Percentiles rank a stretch among this genome's conserved stretches.
Evolutionary conservation across 2,888 invertebrate species (phyloP).

Genomic region (Glyphotaelius pellucidus): DNA sequence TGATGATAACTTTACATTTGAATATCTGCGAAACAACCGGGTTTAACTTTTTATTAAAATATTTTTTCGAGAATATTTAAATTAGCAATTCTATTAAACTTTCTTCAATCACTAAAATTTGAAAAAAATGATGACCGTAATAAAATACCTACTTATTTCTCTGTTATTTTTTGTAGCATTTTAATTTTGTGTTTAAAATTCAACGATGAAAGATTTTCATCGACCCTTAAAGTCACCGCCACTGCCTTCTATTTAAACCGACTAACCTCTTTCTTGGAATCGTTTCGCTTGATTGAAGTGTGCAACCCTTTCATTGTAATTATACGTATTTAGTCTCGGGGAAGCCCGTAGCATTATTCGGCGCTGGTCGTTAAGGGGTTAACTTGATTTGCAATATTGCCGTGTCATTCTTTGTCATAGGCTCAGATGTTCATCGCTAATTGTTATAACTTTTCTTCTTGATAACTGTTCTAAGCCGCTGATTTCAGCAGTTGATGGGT

Average conservation of each 20-base stretch:
- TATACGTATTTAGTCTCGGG: slow-evolving; percentile 44
- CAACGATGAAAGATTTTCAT: neutral
- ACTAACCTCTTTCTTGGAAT: slow-evolving; percentile 13
- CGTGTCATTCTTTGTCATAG: slow-evolving; percentile 36
- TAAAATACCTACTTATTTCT: too few relatives aligned
- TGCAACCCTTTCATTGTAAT: slow-evolving; percentile 51
- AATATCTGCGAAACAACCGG: too few relatives aligned
- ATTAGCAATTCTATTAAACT: too few relatives aligned
- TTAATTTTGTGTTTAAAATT: neutral
- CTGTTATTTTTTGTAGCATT: neutral
- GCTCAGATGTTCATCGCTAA: slow-evolving; percentile 43
- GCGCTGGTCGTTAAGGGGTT: slow-evolving; percentile 44
- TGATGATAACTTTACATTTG: too few relatives aligned
- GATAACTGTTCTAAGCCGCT: slow-evolving; percentile 10
- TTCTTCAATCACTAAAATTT: too few relatives aligned
- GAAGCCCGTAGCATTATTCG: slow-evolving; percentile 49
- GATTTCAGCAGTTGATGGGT: neutral
- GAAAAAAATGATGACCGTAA: too few relatives aligned
- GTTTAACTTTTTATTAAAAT: too few relatives aligned
- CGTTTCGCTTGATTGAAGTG: slow-evolving; percentile 41
- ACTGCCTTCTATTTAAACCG: neutral
- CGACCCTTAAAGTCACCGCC: neutral
- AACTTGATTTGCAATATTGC: slow-evolving; percentile 46
- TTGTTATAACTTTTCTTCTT: neutral
- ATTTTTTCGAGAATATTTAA: too few relatives aligned